Evolutionary conservation across 2,797 vertebrate genomes (phyloP), one percentile per base, ranked within the genome.

Genomic region (Xenopus petersii): DNA sequence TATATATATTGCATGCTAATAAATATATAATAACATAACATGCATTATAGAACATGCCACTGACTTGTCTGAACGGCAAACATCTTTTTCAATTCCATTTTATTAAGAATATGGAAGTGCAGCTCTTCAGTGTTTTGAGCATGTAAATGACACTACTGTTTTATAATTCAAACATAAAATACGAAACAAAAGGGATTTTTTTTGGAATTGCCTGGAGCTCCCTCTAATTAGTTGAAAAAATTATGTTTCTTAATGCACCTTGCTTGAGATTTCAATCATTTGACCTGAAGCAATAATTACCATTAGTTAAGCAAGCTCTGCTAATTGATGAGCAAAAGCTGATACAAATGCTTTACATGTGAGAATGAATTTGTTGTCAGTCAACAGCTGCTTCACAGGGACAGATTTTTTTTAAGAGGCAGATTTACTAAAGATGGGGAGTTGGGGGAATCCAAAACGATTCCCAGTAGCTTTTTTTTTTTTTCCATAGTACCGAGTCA

Each of bases 241-340:
- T 64, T 13, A 13, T 7, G 61, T 48, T 73, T 26, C 75, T 68
- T 51, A 16, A 60, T 49, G 70, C 58, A 60, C 71, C 60, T 42
- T 12, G 16, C 56, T 59, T 56, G 4, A 60, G 42, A 69, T 70
- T 69, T 77, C 65, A 73, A 73, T 73, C 48, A 16, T 6, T 36
- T 51, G 46, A 78, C 76, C 76, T 73, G 60, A 26, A 69, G 71
- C 49, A 70, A 73, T 78, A 73, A 73, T 78, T 56, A 42, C 48
- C 60, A 64, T 63, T 64, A 68, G 65, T 64, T 58, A 55, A 47
- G 64, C 12, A 68, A 33, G 46, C 59, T 24, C 36, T 26, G 51
- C 15, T 73, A 78, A 73, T 73, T 59, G 71, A 70, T 66, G 49
- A 26, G 42, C 60, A 69, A 78, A 73, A 64, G 66, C 61, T 58